A percentile compares a stretch with the other conserved stretches of the same genome.
Evolutionary conservation across 1,140 invertebrate genomes (phyloP).

Genomic region (Bombus superbus): DNA sequence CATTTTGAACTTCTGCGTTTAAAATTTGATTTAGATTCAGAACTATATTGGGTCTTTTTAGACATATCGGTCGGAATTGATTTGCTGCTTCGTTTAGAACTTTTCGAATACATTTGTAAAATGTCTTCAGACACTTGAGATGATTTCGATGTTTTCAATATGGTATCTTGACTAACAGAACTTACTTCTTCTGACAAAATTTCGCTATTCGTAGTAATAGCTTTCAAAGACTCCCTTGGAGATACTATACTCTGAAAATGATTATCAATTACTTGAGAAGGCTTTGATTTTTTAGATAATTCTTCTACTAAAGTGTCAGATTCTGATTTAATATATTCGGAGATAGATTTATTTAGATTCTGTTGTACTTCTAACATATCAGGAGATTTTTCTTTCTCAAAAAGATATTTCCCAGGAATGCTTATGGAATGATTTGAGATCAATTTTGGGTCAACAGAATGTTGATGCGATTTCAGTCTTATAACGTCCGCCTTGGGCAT

Average conservation of each 20-base stretch:
- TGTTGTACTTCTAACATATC: slow-evolving; percentile 36
- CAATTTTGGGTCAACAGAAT: slow-evolving; percentile 67
- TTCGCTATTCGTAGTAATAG: slow-evolving; percentile 30
- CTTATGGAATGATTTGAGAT: slow-evolving; percentile 51
- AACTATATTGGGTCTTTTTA: slow-evolving; percentile 69
- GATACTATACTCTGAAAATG: slow-evolving; percentile 40
- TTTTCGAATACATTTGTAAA: slow-evolving; percentile 51
- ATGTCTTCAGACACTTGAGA: slow-evolving; percentile 64
- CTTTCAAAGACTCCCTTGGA: slow-evolving; percentile 38
- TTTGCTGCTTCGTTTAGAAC: slow-evolving; percentile 68
- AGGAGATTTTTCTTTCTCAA: slow-evolving; percentile 50
- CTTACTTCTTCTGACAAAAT: slow-evolving; percentile 53
- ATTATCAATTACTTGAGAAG: slow-evolving; percentile 38
- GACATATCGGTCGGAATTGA: slow-evolving; percentile 57
- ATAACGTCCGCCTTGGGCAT: slow-evolving; percentile 76
- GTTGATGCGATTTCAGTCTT: slow-evolving; percentile 68
- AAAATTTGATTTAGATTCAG: slow-evolving; percentile 67
- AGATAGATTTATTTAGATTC: slow-evolving; percentile 56
- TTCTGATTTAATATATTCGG: slow-evolving; percentile 71
- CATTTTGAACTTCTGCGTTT: slow-evolving; percentile 76
- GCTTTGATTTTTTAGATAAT: slow-evolving; percentile 72
- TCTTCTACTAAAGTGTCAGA: slow-evolving; percentile 79
- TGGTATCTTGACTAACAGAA: slow-evolving; percentile 45
- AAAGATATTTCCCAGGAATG: slow-evolving; percentile 36
- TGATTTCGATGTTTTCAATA: slow-evolving; percentile 63